These are phyloP conservation scores for Thamnophis elegans DNA, from an alignment of 2,797 vertebrate genomes.

Conservation along the genomic window DNA sequence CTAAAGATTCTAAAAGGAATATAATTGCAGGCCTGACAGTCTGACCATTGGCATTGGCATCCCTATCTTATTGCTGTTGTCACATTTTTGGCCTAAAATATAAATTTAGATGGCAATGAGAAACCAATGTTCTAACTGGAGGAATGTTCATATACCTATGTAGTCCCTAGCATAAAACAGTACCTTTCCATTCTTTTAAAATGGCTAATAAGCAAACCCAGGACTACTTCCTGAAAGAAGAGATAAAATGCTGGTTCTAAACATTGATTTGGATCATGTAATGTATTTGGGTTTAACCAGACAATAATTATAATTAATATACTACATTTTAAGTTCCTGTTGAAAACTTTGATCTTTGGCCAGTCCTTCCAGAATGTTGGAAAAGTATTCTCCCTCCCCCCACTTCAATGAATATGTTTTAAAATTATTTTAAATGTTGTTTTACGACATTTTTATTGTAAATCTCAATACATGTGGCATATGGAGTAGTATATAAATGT, in stretches of 20 bases:
- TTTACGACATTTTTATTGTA: neutral
- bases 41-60: neutral
- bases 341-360: neutral
- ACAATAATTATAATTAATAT: neutral
- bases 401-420: neutral
- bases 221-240: neutral
- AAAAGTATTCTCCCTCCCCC: neutral
- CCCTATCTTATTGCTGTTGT: neutral
- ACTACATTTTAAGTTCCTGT: neutral
- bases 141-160: neutral
- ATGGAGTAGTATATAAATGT: neutral
- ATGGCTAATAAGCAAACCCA: neutral
- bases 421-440: neutral
- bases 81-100: neutral
- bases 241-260: neutral
- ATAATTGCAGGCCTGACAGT: too few species aligned
- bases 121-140: neutral
- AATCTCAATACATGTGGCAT: neutral
- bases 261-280: neutral
- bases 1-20: too few species aligned
- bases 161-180: neutral
- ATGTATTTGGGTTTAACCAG: neutral
- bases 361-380: neutral
- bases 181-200: neutral
- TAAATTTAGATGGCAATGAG: neutral